These are phyloP conservation scores for Drymonia ruficornis DNA, from an alignment of 2,888 invertebrate genomes.

Conservation along the genomic window DNA sequence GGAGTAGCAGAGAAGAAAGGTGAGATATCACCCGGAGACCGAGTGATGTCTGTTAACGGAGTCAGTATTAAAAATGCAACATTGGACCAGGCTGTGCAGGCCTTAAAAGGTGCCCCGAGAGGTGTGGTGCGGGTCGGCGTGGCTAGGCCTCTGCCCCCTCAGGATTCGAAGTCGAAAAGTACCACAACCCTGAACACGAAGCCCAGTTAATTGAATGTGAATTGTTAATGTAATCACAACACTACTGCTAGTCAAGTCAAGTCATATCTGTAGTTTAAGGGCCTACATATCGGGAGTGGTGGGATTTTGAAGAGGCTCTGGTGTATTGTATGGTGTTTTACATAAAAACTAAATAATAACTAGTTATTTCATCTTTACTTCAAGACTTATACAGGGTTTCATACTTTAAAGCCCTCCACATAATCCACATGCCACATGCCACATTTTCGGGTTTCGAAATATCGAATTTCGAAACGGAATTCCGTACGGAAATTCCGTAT, in stretches of 20 bases:
- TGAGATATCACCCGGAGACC: slow-evolving; percentile 97
- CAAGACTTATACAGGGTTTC: too few relatives aligned
- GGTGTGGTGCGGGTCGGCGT: slow-evolving; percentile 96
- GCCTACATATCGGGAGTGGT: slow-evolving; percentile 56
- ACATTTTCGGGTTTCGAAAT: too few relatives aligned
- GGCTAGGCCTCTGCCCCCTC: slow-evolving; percentile 90
- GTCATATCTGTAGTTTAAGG: slow-evolving; percentile 71
- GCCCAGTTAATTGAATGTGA: slow-evolving; percentile 72
- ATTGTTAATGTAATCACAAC: slow-evolving; percentile 46
- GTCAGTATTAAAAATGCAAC: slow-evolving; percentile 95
- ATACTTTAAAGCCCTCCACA: too few relatives aligned
- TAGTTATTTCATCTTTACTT: too few relatives aligned
- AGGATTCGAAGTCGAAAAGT: slow-evolving; percentile 72
- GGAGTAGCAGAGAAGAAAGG: slow-evolving; percentile 99
- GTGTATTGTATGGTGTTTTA: slow-evolving; percentile 6
- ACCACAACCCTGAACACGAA: slow-evolving; percentile 69
- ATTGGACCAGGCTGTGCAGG: slow-evolving; percentile 97
- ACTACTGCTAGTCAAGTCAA: slow-evolving; percentile 73
- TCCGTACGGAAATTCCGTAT: too few relatives aligned
- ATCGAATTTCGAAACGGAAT: too few relatives aligned
- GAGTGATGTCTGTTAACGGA: slow-evolving; percentile 96
- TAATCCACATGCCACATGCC: too few relatives aligned
- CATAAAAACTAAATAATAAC: too few relatives aligned
- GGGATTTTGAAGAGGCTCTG: slow-evolving; percentile 27
- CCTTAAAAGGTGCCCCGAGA: slow-evolving; percentile 96